Evolutionary conservation across 2,888 invertebrate species (phyloP), one percentile per base, ranked within the genome.

Genomic region (Pardosa pseudoannulata): DNA sequence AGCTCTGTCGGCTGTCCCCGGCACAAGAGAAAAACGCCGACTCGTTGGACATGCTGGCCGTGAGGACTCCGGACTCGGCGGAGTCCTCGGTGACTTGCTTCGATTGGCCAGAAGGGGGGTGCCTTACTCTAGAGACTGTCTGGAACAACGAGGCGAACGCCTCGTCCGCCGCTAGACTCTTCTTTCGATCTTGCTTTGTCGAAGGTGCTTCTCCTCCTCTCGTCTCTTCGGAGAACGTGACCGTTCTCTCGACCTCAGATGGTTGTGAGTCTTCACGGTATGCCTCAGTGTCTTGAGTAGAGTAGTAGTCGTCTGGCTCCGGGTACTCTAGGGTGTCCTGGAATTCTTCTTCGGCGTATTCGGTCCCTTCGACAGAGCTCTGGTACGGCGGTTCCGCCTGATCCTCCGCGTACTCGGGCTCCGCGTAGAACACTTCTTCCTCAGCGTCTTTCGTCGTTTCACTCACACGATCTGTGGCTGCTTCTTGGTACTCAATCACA

Each of bases 121-220:
- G 71, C 39, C 95, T 95, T 0, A 94, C 93, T 88, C 95, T 95
- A 27, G 95, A 95, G 1, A 96, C 93, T 0, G 95, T 95, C 5
- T 95, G 94, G 91, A 96, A 96, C 67, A 95, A 74, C 27, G 88
- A 88, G 50, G 79, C 79, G 39, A 88, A 87, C 16, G 36, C 56
- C 39, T 85, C 83, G 28, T 79, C 85, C 3, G 79, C 32, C 16
- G 73, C 72, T 29, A 86, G 74, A 64, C 85, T 86, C 62, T 86
- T 74, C 46, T 79, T 86, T 13, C 79, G 56, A n/a, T 36, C 56
- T 23, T 64, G 23, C 46, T 56, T 31, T 23, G 23, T 23, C 56
- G 56, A 56, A 56, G 56, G 11, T 56, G 78, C 36, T 23, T 79
- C 36, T 9, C 11, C n/a, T 11, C 23, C 9, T 19, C 41, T 41